Evolutionary conservation across 2,797 vertebrate species (phyloP).

Genomic region (Aeoliscus strigatus): DNA sequence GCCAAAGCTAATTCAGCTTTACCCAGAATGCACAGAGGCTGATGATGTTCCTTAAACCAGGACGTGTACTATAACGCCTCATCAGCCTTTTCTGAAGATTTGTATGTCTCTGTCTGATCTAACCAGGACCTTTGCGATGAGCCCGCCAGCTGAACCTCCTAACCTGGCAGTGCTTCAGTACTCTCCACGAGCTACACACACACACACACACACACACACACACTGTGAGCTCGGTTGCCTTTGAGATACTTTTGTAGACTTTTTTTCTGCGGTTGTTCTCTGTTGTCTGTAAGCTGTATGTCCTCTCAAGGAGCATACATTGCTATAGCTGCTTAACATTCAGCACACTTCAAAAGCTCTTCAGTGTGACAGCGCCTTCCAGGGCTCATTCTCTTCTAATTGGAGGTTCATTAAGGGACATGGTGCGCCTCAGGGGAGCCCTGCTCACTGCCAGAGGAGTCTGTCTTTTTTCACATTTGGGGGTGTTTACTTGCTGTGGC

Average conservation of each 20-base stretch:
- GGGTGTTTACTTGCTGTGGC: constrained; percentile 51
- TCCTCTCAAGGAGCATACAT: constrained; percentile 45
- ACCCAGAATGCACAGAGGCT: too few relatives aligned
- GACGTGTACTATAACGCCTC: too few relatives aligned
- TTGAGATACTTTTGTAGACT: constrained; percentile 71
- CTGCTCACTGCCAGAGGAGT: constrained; percentile 48
- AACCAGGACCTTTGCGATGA: constrained; percentile 28
- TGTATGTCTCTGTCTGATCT: constrained; percentile 22
- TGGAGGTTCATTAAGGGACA: constrained; percentile 75
- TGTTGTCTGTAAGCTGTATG: constrained; percentile 47
- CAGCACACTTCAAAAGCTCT: constrained; percentile 66
- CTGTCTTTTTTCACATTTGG: constrained; percentile 43
- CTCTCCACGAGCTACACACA: constrained; percentile 44
- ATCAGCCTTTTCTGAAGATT: constrained; percentile 25
- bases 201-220: constrained; percentile 6
- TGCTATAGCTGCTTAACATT: constrained; percentile 63
- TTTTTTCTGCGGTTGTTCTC: constrained; percentile 21
- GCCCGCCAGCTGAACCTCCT: constrained; percentile 19
- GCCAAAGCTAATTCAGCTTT: too few relatives aligned
- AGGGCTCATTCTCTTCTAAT: constrained; percentile 71
- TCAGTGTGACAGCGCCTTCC: constrained; percentile 60
- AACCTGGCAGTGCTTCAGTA: constrained; percentile 8
- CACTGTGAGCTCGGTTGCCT: constrained; percentile 31
- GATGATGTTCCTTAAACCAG: too few relatives aligned
- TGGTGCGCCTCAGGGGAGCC: constrained; percentile 51